Evolutionary conservation across 2,113 vertebrate species (phyloP), one percentile per base, ranked within the genome.

Genomic region (Steatornis caripensis): DNA sequence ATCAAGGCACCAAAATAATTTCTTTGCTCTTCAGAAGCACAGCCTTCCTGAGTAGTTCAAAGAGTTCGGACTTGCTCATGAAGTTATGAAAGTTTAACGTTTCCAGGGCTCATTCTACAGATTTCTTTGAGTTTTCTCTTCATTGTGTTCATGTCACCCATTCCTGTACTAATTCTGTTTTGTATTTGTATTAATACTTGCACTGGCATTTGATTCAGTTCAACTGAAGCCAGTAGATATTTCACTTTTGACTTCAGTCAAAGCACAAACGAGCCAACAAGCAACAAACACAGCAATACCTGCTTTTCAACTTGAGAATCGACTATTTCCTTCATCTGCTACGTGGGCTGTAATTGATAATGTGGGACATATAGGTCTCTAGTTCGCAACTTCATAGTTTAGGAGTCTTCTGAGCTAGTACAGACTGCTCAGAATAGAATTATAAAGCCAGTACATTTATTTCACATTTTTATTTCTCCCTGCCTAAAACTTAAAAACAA

Each of bases 131-230:
- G 9, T 68, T 93, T 61, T 92, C 20, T 12, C 2, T 82, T 82
- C 26, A 6, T 45, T 81, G 10, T 64, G 15, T 80, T 65, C 36
- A 10, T 61, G n/a, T 48, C 36, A 5, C 13, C 4, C 2, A 16
- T 80, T 80, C 34, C 76, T 43, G 19, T 57, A 26, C 36, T 29
- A 53, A 74, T 64, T 78, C 76, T 74, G 3, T 51, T 97, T 89
- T 87, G 71, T 62, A 84, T 87, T 93, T 93, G 48, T 87, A 84
- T 92, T 97, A 84, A 80, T 45, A 45, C 58, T n/a, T 48, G 19
- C 9, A 43, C 29, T 60, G 86, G 48, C 30, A 72, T 91, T 89
- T 74, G 21, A 77, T 81, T 82, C 45, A 53, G 49, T 80, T 89
- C 71, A 68, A 7, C 29, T 70, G 76, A 85, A 95, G 49, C 53